Conservation (phyloP, 2,113 vertebrate species). For the Leptobrachium ailaonicum region DNA sequence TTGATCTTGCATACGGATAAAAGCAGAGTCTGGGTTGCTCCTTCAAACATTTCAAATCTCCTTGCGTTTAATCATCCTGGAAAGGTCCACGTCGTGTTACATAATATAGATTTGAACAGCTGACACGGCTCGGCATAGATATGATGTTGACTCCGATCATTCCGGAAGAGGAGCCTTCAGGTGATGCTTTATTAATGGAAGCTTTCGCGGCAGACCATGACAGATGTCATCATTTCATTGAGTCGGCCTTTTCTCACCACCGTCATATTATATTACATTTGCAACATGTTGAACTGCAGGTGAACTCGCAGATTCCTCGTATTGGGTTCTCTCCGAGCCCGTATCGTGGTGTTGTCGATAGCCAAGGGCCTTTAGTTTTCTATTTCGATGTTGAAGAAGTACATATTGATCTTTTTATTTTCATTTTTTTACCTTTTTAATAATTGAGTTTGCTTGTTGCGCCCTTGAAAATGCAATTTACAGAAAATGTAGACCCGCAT, state of each 20-base stretch:
- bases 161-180: background rate
- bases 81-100: no score
- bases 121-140: background rate
- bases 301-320: background rate
- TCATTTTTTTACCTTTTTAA: background rate
- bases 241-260: background rate
- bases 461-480: background rate
- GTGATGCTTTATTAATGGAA: background rate
- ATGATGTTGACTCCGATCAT: no score
- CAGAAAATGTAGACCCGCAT: no score
- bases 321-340: background rate
- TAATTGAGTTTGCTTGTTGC: background rate
- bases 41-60: no score
- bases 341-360: conserved; percentile 7
- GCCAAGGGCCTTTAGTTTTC: conserved; percentile 1
- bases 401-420: conserved; percentile 3
- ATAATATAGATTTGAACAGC: no score
- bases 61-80: no score
- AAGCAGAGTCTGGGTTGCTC: no score
- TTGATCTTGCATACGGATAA: no score
- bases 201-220: background rate
- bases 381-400: background rate
- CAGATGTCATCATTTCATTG: background rate
- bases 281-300: background rate
- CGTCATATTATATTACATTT: conserved; percentile 12